Evolutionary conservation across 2,797 vertebrate genomes (phyloP), one percentile per base, ranked within the genome.

Genomic region (Myripristis murdjan): DNA sequence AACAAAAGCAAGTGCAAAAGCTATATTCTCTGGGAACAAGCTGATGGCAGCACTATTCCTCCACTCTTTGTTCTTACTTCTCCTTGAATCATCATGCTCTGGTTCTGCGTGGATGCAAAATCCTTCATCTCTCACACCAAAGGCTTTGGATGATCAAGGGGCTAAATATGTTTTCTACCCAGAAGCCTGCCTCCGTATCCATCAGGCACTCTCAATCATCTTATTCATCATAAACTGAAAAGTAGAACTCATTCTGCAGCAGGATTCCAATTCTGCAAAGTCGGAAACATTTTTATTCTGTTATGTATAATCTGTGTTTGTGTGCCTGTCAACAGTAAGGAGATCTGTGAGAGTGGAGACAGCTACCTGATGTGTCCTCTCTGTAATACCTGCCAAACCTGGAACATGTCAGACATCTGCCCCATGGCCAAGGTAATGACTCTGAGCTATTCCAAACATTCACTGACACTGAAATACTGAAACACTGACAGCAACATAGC

Each of bases 401-500:
- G 95, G 95, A 95, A 94, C 82, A 91, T 96, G 86, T 96, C 95
- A 0, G 92, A 96, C 12, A 96, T 95, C 87, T 96, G 95, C 87
- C 91, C 94, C 70, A 95, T 95, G 94, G 95, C 94, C 12, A 95
- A 95, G 92, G 96, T 95, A 86, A 73, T 15, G 0, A 8, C 44
- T 2, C 15, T 47, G 5, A 8, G 7, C 46, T 51, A 4, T 2
- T 67, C 23, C 18, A 35, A 23, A 15, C 28, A 41, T 39, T 35
- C 16, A 6, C 18, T 35, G 12, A 7, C 23, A 10, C 15, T n/a
- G 16, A 6, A 18, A 44, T 44, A 6, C n/a, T 2, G 5, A 2
- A n/a, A 6, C 5, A 5, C 16, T 44, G 43, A 37, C 37, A 39
- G 12, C 3, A 11, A 37, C 35, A 2, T 37, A 2, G 8, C 6